phyloP scores from a whole-genome alignment of 92 coral and sea anemone genomes.

The Heliopora coerulea region DNA sequence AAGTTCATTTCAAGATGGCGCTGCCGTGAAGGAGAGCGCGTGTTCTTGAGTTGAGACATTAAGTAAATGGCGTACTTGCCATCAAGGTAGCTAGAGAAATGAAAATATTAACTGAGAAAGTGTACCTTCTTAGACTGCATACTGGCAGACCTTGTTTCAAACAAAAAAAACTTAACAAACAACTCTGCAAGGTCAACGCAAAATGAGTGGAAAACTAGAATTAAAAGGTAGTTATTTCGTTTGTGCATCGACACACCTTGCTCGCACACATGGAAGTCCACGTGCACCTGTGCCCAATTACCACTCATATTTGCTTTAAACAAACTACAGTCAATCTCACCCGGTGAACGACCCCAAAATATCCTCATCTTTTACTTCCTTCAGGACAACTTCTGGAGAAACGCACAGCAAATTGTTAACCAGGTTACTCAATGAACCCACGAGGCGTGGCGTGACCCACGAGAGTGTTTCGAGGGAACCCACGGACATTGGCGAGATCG shows the following conservation, averaged over 20 bases:
- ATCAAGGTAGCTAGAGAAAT: slow-evolving; percentile 23
- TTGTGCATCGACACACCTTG: no score
- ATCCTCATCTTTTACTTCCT: slow-evolving; percentile 65
- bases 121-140: neutral
- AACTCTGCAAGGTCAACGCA: no score
- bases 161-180: no score
- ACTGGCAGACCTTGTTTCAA: neutral
- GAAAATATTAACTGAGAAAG: neutral
- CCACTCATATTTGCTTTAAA: no score
- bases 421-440: slow-evolving; percentile 70
- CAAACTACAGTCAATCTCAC: no score
- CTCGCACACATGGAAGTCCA: no score
- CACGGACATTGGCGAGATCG: slow-evolving; percentile 15
- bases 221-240: no score
- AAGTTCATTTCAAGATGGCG: slow-evolving; percentile 38
- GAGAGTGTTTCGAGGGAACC: slow-evolving; percentile 46
- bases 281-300: no score
- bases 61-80: slow-evolving; percentile 17
- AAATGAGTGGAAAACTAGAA: no score
- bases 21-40: slow-evolving; percentile 3
- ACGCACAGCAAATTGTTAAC: slow-evolving; percentile 63
- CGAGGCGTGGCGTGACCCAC: slow-evolving; percentile 82
- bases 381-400: slow-evolving; percentile 55
- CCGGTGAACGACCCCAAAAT: slow-evolving; percentile 51
- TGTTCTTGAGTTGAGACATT: slow-evolving; percentile 14